Percentiles rank a stretch among this genome's conserved stretches.
These are phyloP conservation scores for Lamprotornis superbus DNA, from an alignment of 2,113 vertebrate genomes.

Conservation along the genomic window DNA sequence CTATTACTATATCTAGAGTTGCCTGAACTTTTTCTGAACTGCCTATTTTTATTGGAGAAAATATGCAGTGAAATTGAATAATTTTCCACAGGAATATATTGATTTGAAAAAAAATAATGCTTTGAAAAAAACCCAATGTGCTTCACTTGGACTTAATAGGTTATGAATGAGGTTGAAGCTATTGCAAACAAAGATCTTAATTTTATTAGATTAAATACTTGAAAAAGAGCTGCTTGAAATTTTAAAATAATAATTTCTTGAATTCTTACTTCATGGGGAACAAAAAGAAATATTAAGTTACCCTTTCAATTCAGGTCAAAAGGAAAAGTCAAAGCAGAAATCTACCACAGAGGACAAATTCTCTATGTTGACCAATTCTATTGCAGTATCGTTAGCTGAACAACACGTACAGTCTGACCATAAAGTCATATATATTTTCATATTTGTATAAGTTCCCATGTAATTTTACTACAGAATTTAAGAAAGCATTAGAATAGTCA, in stretches of 20 bases:
- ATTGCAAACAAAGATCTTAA: background rate
- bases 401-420: background rate
- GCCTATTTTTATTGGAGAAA: background rate
- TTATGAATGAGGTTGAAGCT: background rate
- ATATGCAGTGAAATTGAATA: background rate
- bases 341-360: background rate
- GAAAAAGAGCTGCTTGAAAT: background rate
- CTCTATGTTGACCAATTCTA: background rate
- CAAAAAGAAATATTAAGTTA: background rate
- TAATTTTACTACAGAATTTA: background rate
- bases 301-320: background rate
- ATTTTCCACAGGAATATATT: background rate
- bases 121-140: background rate
- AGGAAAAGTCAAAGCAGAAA: background rate
- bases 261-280: background rate
- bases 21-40: background rate
- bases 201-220: background rate
- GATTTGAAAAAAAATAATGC: background rate
- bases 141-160: background rate
- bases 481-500: background rate
- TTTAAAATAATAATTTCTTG: background rate
- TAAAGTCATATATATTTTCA: background rate
- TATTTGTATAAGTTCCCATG: background rate
- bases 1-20: background rate
- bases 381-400: background rate